Evolutionary conservation across 2,797 vertebrate species (phyloP).

Genomic region (Anomalospiza imberbis): DNA sequence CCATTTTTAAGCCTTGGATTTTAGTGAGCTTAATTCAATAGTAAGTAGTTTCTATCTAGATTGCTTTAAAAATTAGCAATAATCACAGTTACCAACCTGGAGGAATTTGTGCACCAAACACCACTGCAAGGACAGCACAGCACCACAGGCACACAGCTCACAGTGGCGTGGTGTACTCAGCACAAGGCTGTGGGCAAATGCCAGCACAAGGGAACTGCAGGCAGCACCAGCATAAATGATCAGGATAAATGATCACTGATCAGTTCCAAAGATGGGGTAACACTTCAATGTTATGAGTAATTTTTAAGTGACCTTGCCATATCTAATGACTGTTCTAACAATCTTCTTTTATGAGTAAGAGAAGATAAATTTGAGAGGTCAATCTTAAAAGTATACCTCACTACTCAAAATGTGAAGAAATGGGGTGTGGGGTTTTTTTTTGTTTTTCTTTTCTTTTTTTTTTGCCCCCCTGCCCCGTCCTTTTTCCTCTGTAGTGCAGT

Average conservation of each 20-base stretch:
- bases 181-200: neutral
- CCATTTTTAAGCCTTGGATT: neutral
- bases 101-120: neutral
- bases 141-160: neutral
- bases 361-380: neutral
- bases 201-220: neutral
- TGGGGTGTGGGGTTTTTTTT: neutral
- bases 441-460: neutral
- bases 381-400: neutral
- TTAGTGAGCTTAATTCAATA: neutral
- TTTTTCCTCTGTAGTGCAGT: neutral
- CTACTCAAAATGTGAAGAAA: neutral
- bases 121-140: neutral
- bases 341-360: neutral
- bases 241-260: neutral
- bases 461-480: accelerated
- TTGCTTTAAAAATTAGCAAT: neutral
- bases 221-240: neutral
- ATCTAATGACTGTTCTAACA: neutral
- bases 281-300: neutral
- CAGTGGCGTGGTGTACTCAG: neutral
- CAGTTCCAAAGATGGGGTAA: neutral
- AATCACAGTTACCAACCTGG: neutral
- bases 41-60: neutral
- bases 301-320: neutral